Evolutionary conservation across 1,140 invertebrate genomes (phyloP).

Genomic region (Triops cancriformis): DNA sequence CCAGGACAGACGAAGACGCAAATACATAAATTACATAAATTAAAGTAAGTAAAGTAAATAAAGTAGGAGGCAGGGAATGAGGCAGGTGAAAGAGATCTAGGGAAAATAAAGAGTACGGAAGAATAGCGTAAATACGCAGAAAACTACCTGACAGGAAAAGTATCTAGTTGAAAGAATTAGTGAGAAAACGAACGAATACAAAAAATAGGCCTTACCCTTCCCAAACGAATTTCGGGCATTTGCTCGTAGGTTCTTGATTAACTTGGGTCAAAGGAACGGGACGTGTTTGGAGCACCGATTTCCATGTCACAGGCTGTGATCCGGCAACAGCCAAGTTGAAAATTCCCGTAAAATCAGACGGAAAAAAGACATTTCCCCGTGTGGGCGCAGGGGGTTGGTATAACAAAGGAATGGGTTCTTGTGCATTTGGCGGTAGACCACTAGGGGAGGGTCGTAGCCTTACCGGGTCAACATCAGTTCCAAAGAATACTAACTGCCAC

Average conservation of each 20-base stretch:
- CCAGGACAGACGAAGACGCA: too few relatives aligned
- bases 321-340: slow-evolving; percentile 28
- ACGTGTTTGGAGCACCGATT: neutral
- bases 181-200: neutral
- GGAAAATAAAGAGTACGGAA: too few relatives aligned
- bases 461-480: slow-evolving; percentile 71
- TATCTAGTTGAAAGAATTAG: too few relatives aligned
- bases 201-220: neutral
- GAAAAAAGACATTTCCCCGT: neutral
- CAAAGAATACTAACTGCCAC: slow-evolving; percentile 89
- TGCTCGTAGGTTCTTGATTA: neutral
- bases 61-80: too few relatives aligned
- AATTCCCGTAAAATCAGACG: slow-evolving; percentile 23
- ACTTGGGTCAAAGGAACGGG: neutral
- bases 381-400: neutral
- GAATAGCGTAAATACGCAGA: too few relatives aligned
- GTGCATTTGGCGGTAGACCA: slow-evolving; percentile 39
- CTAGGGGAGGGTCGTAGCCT: slow-evolving; percentile 46
- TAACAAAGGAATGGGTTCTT: neutral
- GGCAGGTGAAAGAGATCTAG: too few relatives aligned
- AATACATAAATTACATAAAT: too few relatives aligned
- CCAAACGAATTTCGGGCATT: neutral
- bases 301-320: slow-evolving; percentile 28
- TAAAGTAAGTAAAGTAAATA: too few relatives aligned
- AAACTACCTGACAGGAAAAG: too few relatives aligned